Base-by-base conservation (phyloP, 1,140 invertebrate genomes). In the Scaptodrosophila lebanonensis region DNA sequence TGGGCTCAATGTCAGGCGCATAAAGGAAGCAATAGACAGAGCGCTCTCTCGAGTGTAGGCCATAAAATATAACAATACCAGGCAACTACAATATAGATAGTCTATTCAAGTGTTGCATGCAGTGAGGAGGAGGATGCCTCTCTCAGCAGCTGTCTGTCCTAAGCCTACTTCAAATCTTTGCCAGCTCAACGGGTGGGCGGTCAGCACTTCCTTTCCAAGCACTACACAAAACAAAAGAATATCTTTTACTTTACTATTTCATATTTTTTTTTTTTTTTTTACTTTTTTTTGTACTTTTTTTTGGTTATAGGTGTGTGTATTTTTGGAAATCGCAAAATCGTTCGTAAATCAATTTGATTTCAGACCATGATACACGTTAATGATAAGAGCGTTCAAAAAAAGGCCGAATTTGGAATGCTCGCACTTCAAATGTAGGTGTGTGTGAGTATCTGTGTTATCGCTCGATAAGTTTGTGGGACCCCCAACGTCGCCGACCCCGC, bases 291-390 rank as follows among this genome's bases (percentile, higher is more conserved):
- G 6, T 50, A 12, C 36, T 39, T 25, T 38, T n/a, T 18, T 30
- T 0, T 15, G 11, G 35, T 3, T 13, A 17, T 16, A 20, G 7
- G 12, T 40, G 25, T 54, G 18, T 57, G 12, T 49, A 45, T 51
- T 70, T 82, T 66, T 53, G 57, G 15, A 9, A 38, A 38, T 38
- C 8, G 64, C 68, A 82, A 82, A n/a, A 82, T 82, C 75, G 71
- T 66, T 70, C 57, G 83, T 82, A 82, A 82, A 82, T 82, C 75
- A 82, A 82, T 82, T 82, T 66, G 75, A 79, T 79, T 75, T 66
- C 25, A 29, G 30, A 36, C 33, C 25, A 25, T 45, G 73, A 82
- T 79, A 76, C 35, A n/a, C n/a, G n/a, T n/a, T 13, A 63, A 40
- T 73, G 69, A 73, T 73, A 77, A 68, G 36, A 40, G 32, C 30